Evolutionary conservation across 2,888 invertebrate species (phyloP).

Genomic region (Drosophila peninsularis): DNA sequence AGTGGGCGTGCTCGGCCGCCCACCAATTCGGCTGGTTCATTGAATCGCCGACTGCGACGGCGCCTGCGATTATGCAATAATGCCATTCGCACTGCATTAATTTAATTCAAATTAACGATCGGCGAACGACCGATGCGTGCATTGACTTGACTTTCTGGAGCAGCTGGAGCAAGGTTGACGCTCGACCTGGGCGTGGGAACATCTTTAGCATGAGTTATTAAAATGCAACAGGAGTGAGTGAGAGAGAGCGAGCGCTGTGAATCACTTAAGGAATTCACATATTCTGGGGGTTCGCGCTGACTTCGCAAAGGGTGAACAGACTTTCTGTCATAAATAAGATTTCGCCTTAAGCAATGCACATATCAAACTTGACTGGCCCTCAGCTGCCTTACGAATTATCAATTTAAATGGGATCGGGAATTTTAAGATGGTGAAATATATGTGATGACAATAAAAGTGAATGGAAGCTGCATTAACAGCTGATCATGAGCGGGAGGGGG

Average conservation of each 20-base stretch:
- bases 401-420: not conserved
- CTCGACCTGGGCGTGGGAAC: slow-evolving; percentile 35
- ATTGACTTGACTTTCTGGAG: slow-evolving; percentile 33
- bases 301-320: not conserved
- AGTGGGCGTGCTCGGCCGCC: slow-evolving; percentile 65
- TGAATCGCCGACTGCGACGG: slow-evolving; percentile 11
- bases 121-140: slow-evolving; percentile 36
- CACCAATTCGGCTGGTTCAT: slow-evolving; percentile 9
- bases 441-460: not conserved
- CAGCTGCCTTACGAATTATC: not conserved
- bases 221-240: not conserved
- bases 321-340: slow-evolving; percentile 8
- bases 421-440: not conserved
- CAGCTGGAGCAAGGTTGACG: slow-evolving; percentile 30
- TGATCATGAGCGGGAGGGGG: not conserved
- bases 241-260: not conserved
- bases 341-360: not conserved
- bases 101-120: slow-evolving; percentile 42
- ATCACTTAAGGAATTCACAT: slow-evolving; percentile 11
- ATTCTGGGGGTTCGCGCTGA: not conserved
- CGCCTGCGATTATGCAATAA: slow-evolving; percentile 48
- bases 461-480: not conserved
- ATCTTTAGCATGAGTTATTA: not conserved
- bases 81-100: slow-evolving; percentile 19
- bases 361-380: slow-evolving; percentile 7